Base-by-base conservation (phyloP, 2,888 invertebrate genomes). In the Aproaerema taeniolella region DNA sequence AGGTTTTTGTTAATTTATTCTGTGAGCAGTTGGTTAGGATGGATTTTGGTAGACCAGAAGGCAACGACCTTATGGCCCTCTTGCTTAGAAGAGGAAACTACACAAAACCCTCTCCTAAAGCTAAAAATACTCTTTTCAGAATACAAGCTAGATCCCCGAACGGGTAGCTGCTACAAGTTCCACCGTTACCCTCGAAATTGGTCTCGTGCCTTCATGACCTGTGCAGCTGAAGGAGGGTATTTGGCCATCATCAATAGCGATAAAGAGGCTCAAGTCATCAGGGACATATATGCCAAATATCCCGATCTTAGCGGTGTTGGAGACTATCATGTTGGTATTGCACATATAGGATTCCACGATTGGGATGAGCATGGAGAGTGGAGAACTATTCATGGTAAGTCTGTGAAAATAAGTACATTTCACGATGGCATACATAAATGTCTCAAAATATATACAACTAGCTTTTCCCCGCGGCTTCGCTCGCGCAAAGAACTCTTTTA, bases 331-430 rank as follows among this genome's bases (percentile, higher is more conserved):
- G 55, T 53, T 36, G 56, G 55, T 8, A 43, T 52, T 2, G 61
- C 59, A 1, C 54, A 49, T 16, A 31, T 61, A 5, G 58, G 59
- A 1, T 47, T 56, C 46, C 55, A 58, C 33, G 54, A 56, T 15
- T 56, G 53, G 55, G 45, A 47, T 5, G 55, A 56, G 20, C 37
- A 31, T 24, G 25, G 25, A 11, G 17, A 26, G 5, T 31, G 16
- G 24, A 8, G n/a, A 1, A 38, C 63, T 6, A 55, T 67, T 29
- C 58, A 67, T 25, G 67, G 67, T 67, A 49, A 37, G 47, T 41
- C 8, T 28, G n/a, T n/a, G n/a, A n/a, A n/a, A n/a, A n/a, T n/a
- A n/a, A n/a, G 14, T 32, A 24, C 25, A 11, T 31, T 30, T 2
- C n/a, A n/a, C n/a, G n/a, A n/a, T n/a, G 13, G 17, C 16, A 32